Conservation (phyloP, 2,797 vertebrate species). For the Chloroceryle inda region DNA sequence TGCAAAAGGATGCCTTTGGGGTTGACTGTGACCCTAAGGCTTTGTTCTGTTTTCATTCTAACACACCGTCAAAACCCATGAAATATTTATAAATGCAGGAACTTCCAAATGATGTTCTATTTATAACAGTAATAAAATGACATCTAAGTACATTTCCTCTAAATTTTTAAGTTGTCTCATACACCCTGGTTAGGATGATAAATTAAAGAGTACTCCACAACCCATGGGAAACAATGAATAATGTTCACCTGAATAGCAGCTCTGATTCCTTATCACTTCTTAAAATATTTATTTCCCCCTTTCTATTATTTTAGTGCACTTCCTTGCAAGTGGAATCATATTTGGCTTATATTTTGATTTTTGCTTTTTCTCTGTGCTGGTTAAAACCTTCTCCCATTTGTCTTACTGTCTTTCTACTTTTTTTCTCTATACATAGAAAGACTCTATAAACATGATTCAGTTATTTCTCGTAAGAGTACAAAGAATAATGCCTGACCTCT, state of each 20-base stretch:
- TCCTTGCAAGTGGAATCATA: not conserved
- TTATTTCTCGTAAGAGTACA: not conserved
- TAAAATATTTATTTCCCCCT: not conserved
- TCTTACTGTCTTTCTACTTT: not conserved
- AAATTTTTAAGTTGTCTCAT: slow-evolving; percentile 36
- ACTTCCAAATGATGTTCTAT: slow-evolving; percentile 9
- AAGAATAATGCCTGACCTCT: not conserved
- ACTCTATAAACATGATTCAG: not conserved
- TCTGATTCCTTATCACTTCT: not conserved
- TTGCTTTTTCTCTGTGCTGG: not conserved
- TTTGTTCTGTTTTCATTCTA: slow-evolving; percentile 42
- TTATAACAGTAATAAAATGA: slow-evolving; percentile 44
- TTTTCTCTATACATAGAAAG: not conserved
- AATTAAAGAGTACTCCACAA: slow-evolving; percentile 26
- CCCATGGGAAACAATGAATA: not conserved
- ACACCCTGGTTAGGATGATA: not conserved
- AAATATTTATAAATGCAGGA: slow-evolving; percentile 37
- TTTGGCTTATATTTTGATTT: not conserved
- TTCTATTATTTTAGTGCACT: not conserved
- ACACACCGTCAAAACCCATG: not conserved
- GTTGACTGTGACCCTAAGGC: not conserved
- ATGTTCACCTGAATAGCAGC: not conserved
- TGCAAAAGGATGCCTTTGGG: not conserved
- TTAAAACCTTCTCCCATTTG: not conserved
- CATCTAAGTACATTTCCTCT: slow-evolving; percentile 9